phyloP scores from a whole-genome alignment of 2,113 vertebrate genomes.

The Micromys minutus region DNA sequence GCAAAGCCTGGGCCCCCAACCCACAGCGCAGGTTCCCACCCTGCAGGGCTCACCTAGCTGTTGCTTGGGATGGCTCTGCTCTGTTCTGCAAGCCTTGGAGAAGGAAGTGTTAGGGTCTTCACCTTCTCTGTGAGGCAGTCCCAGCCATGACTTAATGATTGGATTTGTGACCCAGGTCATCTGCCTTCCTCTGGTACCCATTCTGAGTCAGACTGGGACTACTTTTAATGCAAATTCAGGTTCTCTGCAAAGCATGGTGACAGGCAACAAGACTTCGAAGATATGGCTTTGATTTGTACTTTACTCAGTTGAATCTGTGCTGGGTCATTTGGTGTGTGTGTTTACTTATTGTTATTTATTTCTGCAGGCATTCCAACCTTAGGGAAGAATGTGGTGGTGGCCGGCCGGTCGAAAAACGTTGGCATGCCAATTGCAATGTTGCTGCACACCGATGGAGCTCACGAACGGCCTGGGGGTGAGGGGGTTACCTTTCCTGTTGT shows the following conservation, averaged over 20 bases:
- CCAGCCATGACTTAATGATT: not conserved
- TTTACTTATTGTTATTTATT: not conserved
- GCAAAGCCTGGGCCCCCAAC: not conserved
- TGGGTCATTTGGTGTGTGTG: not conserved
- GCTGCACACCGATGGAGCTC: constrained; percentile 94
- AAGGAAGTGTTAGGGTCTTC: not conserved
- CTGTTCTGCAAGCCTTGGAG: not conserved
- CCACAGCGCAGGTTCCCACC: not conserved
- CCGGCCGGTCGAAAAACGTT: constrained; percentile 97
- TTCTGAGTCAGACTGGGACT: not conserved
- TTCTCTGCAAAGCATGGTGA: constrained; percentile 1
- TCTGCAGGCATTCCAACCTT: constrained; percentile 93
- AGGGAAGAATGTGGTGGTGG: constrained; percentile 97
- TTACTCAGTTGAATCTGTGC: constrained; percentile 6
- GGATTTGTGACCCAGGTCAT: not conserved
- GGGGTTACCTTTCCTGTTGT: not conserved
- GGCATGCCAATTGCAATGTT: constrained; percentile 99
- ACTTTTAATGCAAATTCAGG: not conserved
- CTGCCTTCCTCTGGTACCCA: not conserved
- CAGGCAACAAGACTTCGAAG: not conserved
- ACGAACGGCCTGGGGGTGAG: constrained; percentile 95
- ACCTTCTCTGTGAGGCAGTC: not conserved
- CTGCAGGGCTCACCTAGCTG: not conserved
- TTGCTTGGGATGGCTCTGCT: not conserved
- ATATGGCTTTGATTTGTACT: not conserved